Base-by-base conservation (phyloP, 2,888 invertebrate genomes). In the Pseudococcus jackbeardsleyi region DNA sequence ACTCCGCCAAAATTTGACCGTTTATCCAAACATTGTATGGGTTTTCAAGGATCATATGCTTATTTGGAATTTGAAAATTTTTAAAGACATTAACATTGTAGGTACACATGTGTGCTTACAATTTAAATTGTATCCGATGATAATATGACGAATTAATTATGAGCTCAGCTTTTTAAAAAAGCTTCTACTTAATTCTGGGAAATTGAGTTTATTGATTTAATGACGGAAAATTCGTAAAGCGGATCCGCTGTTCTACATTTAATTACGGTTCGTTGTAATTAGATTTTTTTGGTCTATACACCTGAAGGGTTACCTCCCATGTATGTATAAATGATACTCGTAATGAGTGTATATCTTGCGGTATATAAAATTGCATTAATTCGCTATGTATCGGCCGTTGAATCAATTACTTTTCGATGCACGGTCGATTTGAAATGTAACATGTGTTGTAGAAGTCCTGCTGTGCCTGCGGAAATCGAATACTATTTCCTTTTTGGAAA, bases 381-480 rank as follows among this genome's bases (percentile, higher is more conserved):
- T 85, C 64, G 59, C 85, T 46, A 46, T 42, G 9, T 84, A 85
- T 85, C 59, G 85, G 64, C 85, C 59, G 85, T 85, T 85, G 85
- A 85, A 85, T 85, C 85, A 85, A 85, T 85, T 85, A 85, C 64
- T 59, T 85, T 85, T 39, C 39, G 64, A 64, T 64, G 64, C 64
- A 42, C 39, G 64, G 85, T 85, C 42, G 85, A 85, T 85, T 85
- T 85, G 64, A 64, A 85, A 19, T 59, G 9, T 19, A 54, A 85
- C 59, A 85, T 85, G n/a, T 85, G 54, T 85, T 54, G 26, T 33
- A 59, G 79, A 85, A 64, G 59, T 85, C 85, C 59, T 64, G 85
- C 85, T 85, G 85, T 64, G 64, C 59, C 85, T 85, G 64, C 85
- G 85, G 85, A 85, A 85, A 85, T 64, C 85, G 85, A 85, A 85